These are phyloP conservation scores for Pangasius larnaudii DNA, from an alignment of 2,797 vertebrate species.

Conservation along the genomic window DNA sequence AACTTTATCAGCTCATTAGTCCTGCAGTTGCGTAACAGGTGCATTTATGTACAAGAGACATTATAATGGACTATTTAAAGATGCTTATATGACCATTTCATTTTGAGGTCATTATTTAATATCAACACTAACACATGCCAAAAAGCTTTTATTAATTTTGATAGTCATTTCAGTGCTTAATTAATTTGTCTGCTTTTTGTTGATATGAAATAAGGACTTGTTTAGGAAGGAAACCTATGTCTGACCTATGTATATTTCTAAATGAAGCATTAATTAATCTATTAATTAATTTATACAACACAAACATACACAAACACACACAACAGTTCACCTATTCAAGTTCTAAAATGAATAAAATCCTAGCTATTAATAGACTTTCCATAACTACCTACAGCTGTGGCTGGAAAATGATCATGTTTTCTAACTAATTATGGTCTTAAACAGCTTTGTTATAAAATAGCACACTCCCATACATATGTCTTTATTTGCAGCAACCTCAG, in stretches of 20 bases:
- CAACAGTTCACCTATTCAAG: not conserved
- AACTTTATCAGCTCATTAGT: not conserved
- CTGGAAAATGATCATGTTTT: not conserved
- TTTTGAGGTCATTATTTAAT: not conserved
- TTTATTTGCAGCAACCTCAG: not conserved
- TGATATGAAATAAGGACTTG: not conserved
- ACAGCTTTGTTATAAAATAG: not conserved
- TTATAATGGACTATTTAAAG: not conserved
- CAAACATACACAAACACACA: not conserved
- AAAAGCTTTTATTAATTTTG: not conserved
- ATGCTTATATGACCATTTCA: not conserved
- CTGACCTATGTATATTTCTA: not conserved
- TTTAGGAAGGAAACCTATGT: not conserved
- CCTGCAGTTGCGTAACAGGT: not conserved
- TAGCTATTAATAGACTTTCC: not conserved
- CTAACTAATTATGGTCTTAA: not conserved
- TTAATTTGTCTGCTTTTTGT: not conserved
- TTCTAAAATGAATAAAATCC: not conserved
- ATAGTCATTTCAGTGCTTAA: not conserved
- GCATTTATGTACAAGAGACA: not conserved
- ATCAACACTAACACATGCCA: not conserved
- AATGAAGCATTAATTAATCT: not conserved
- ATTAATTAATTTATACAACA: not conserved
- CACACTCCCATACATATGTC: not conserved
- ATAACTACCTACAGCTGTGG: not conserved